Evolutionary conservation across 2,888 invertebrate species (phyloP), one percentile per base, ranked within the genome.

Genomic region (Lasioglossum leucozonium): DNA sequence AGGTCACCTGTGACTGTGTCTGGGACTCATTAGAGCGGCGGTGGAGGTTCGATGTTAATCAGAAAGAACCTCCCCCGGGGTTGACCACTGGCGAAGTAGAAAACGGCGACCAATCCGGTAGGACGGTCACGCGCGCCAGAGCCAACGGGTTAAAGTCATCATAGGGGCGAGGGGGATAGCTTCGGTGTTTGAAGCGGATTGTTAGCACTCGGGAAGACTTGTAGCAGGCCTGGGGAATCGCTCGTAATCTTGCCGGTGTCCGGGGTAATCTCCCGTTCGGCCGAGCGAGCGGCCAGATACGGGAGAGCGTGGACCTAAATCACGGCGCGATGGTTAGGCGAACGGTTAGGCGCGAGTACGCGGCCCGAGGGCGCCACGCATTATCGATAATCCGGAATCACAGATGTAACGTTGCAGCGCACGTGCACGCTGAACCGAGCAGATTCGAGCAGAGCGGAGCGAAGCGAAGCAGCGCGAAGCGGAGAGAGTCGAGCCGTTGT

Each of bases 361-460:
- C 30, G 18, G 77, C 79, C 88, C 85, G 47, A 72, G 76, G 89
- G 85, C 81, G 84, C 34, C 78, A 37, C 77, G 86, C 84, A 89
- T 92, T 91, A 90, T 92, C 91, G 92, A 91, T 91, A 90, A 92
- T 91, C 88, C 82, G 73, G 86, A 89, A 91, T 91, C 88, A 86
- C 84, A 87, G 85, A 83, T 88, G 88, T 85, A 91, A 90, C 88
- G 18, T 86, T 74, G 77, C 34, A 76, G 79, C 84, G 72, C 87
- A 69, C 72, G 84, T 72, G 80, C 34, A 55, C 30, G 37, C 42
- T 62, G 34, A 67, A 22, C 34, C 18, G 22, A 30, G 26, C n/a
- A 34, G 74, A 47, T 26, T 10, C 55, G 55, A 11, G 55, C 55
- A 55, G 55, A 55, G 10, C n/a, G 4, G 55, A 55, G 55, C 51